Conservation (phyloP, 2,888 invertebrate genomes). For the Trimorus sp. region DNA sequence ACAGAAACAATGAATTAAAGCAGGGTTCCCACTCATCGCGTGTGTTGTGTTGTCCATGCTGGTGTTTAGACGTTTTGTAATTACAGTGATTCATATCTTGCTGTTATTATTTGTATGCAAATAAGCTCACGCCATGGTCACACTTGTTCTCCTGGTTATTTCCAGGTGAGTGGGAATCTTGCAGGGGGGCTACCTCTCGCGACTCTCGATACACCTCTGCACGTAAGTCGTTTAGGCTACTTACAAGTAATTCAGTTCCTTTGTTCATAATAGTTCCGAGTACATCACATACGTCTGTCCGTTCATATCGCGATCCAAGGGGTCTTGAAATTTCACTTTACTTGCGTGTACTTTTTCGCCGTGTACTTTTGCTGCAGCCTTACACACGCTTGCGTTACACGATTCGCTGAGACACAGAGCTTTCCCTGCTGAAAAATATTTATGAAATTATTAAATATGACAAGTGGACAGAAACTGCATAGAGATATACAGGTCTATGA, state of each 20-base stretch:
- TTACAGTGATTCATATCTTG: conserved; percentile 41
- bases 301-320: conserved; percentile 11
- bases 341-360: too few species aligned
- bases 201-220: conserved; percentile 77
- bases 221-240: conserved; percentile 78
- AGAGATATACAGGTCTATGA: too few species aligned
- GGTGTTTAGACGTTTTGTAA: conserved; percentile 41
- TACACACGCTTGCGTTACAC: too few species aligned
- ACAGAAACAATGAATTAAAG: conserved; percentile 49
- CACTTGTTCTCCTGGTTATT: conserved; percentile 79
- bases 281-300: conserved; percentile 5
- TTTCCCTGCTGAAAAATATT: too few species aligned
- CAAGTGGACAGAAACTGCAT: too few species aligned
- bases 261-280: conserved; percentile 43
- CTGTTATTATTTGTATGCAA: conserved; percentile 65
- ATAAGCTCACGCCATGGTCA: conserved; percentile 71
- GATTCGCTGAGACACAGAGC: too few species aligned
- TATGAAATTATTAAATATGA: too few species aligned
- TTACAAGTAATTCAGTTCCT: conserved; percentile 62
- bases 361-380: too few species aligned
- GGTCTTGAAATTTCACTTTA: conserved; percentile 36
- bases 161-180: conserved; percentile 81
- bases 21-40: conserved; percentile 79
- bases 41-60: conserved; percentile 58
- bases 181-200: conserved; percentile 79